Conservation (phyloP, 2,113 vertebrate genomes). For the Tyrannus savana region DNA sequence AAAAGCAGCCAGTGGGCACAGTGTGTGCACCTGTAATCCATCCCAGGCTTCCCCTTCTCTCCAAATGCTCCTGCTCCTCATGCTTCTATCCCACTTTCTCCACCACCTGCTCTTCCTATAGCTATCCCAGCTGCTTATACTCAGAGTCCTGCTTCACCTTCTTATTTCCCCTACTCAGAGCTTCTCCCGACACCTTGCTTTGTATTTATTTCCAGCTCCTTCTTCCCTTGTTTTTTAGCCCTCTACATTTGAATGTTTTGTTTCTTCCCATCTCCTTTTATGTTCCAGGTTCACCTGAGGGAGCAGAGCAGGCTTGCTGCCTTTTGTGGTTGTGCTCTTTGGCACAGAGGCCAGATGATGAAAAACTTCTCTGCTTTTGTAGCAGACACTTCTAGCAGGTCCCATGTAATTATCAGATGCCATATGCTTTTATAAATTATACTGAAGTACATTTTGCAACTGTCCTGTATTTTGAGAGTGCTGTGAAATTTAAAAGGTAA, state of each 20-base stretch:
- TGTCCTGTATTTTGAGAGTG: neutral
- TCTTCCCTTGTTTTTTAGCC: neutral
- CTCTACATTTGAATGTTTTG: neutral
- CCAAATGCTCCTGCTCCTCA: slow-evolving; percentile 8
- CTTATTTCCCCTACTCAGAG: neutral
- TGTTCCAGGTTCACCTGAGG: neutral
- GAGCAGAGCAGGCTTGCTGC: neutral
- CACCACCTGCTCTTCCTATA: slow-evolving; percentile 46
- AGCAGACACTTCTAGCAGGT: neutral
- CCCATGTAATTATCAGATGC: neutral
- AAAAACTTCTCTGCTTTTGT: neutral
- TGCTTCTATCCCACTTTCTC: neutral
- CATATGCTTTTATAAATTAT: neutral
- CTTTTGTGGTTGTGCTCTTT: neutral
- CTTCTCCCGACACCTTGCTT: neutral
- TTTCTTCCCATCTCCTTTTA: neutral
- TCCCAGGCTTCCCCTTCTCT: neutral
- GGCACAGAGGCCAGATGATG: neutral
- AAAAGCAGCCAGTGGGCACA: slow-evolving; percentile 1
- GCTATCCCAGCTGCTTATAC: slow-evolving; percentile 9
- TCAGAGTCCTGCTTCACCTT: neutral
- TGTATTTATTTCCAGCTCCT: neutral
- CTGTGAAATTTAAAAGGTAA: neutral
- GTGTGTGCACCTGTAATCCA: slow-evolving; percentile 10
- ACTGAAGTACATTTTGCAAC: neutral